Conservation (phyloP, 1,140 invertebrate genomes). For the Philopotamus ludificatus region DNA sequence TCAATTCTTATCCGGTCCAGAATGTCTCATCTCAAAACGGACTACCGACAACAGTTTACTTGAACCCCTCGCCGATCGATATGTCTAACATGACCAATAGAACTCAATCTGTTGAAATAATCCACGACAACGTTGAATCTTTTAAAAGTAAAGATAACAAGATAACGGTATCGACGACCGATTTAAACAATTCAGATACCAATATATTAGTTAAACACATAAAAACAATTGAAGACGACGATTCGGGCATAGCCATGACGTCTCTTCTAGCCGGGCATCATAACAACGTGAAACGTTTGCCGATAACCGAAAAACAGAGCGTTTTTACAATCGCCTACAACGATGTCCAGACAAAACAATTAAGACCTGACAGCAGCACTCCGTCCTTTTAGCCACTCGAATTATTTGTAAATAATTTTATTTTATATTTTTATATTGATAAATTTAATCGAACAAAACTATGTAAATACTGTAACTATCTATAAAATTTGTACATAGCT, state of each 20-base stretch:
- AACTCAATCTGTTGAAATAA: neutral
- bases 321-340: constrained; percentile 92
- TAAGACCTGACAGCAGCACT: constrained; percentile 55
- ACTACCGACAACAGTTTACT: constrained; percentile 36
- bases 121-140: neutral
- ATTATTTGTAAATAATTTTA: constrained; percentile 25
- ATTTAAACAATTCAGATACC: constrained; percentile 28
- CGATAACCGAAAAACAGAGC: constrained; percentile 86
- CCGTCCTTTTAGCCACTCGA: constrained; percentile 49
- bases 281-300: constrained; percentile 60
- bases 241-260: constrained; percentile 73
- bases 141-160: constrained; percentile 8
- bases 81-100: too few relatives aligned
- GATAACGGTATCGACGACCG: neutral
- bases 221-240: constrained; percentile 62
- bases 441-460: constrained; percentile 12
- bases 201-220: constrained; percentile 38
- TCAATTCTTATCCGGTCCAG: constrained; percentile 33
- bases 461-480: constrained; percentile 26
- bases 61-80: constrained; percentile 34
- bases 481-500: constrained; percentile 11
- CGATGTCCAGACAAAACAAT: constrained; percentile 65
- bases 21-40: constrained; percentile 32
- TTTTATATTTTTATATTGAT: constrained; percentile 40
- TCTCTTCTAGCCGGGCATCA: constrained; percentile 51